Evolutionary conservation across 2,888 invertebrate genomes (phyloP), one percentile per base, ranked within the genome.

Genomic region (Hymenopus coronatus): DNA sequence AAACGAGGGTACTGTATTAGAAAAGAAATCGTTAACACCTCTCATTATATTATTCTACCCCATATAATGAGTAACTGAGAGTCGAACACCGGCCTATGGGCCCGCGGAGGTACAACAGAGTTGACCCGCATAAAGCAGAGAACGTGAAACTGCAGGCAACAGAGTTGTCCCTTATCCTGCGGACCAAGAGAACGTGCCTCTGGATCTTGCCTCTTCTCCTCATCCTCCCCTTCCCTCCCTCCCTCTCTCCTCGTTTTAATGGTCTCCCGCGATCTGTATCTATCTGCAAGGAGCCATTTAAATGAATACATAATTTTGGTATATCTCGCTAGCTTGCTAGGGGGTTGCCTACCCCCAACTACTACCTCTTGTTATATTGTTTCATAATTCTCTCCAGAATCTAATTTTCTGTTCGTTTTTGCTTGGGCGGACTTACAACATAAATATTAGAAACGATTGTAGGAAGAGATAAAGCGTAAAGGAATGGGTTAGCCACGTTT

Each of bases 301-400:
- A 90, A 90, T 90, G 90, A 90, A 90, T 87, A 90, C 90, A 90
- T 90, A 90, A 90, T 90, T 90, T 85, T 83, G 27, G 86, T 85
- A 81, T 89, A 70, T 88, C 83, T 86, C 82, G 30, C 83, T 40
- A 83, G 54, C 83, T 30, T 46, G 85, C 83, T 83, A 40, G 7
- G 88, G 40, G 86, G 28, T 27, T 20, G 83, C 15, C 54, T 70
- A 70, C 54, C 54, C 40, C 54, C 54, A 70, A 25, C 25, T 70
- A 86, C 88, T 89, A 88, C 88, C 54, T 85, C 85, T 28, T 85
- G 85, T 40, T 88, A 89, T 90, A 87, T 89, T 89, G 89, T 89
- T 89, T 89, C 89, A 89, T 90, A 89, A 89, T 89, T 89, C 89
- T 90, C 89, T 82, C 28, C 28, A 33, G 85, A 89, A 88, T 88